Evolutionary conservation across 2,797 vertebrate species (phyloP), one percentile per base, ranked within the genome.

Genomic region (Tragelaphus eurycerus): DNA sequence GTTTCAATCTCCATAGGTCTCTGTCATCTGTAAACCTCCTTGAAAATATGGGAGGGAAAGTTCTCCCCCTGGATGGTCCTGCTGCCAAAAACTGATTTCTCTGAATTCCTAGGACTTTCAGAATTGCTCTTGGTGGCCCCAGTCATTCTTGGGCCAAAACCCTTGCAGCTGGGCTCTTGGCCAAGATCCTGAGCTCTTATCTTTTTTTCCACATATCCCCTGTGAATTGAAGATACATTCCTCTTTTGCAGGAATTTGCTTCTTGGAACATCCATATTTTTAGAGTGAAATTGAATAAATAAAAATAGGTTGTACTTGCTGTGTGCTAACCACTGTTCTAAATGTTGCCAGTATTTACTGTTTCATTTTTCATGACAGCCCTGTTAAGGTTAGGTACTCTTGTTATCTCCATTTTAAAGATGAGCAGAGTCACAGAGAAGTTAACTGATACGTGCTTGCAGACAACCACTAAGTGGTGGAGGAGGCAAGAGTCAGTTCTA

Each of bases 181-280:
- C 93, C 84, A 94, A 83, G 46, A 94, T 64, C 79, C 62, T 64
- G 43, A 89, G 50, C 43, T 94, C 83, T 93, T 96, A 76, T 50
- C 89, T 96, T 78, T 74, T 38, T 97, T 96, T 81, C 57, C 17
- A 79, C 76, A 48, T 92, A 82, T 74, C 55, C 34, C 57, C 43
- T 91, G 29, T 93, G 92, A 94, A 93, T 60, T 97, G 50, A 86
- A 86, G 87, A 92, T 91, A 89, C 91, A 84, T 91, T 95, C 57
- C 38, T 52, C n/a, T 93, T 86, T 86, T 95, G 81, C 46, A 95
- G 81, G 93, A 87, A 93, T 86, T 64, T 90, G 14, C 57, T 93
- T 60, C 86, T 93, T 50, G 48, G 46, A 25, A 87, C 88, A 55
- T 62, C 82, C 85, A 67, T 31, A 81, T 89, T 93, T 93, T 86